Conservation (phyloP, 1,140 invertebrate species). For the Pseudachorutes palmiensis region DNA sequence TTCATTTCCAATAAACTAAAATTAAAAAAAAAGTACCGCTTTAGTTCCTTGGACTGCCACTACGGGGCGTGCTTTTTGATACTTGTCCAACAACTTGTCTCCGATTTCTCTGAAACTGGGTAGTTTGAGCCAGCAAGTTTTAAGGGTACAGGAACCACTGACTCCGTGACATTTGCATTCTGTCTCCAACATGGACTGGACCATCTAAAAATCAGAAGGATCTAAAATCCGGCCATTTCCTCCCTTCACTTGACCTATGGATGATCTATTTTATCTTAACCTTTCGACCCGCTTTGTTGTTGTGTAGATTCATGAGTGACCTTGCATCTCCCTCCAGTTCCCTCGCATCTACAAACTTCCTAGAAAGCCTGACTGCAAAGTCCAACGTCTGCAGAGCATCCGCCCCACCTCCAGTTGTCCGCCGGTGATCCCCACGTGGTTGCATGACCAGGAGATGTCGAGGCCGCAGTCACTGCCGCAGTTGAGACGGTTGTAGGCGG, state of each 20-base stretch:
- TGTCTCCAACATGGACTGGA: conserved; percentile 67
- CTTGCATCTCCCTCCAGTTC: conserved; percentile 74
- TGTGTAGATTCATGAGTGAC: conserved; percentile 92
- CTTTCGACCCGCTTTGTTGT: conserved; percentile 88
- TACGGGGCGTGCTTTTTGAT: conserved; percentile 56
- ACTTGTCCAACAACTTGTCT: conserved; percentile 70
- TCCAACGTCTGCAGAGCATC: conserved; percentile 71
- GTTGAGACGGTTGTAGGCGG: conserved; percentile 40
- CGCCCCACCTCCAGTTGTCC: conserved; percentile 70
- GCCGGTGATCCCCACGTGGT: no score
- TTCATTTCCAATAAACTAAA: background rate
- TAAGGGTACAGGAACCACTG: conserved; percentile 85
- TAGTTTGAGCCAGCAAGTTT: conserved; percentile 86
- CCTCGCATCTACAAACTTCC: conserved; percentile 73
- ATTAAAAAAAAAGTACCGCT: background rate
- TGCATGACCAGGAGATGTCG: no score
- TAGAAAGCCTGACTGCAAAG: conserved; percentile 67
- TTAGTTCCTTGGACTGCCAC: background rate
- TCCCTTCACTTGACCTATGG: no score
- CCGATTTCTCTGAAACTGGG: conserved; percentile 76
- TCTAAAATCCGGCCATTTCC: no score
- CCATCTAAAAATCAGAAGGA: conserved; percentile 56
- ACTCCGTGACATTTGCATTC: conserved; percentile 96
- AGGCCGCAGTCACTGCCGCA: conserved; percentile 16
- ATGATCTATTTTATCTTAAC: no score